Evolutionary conservation across 2,888 invertebrate genomes (phyloP).

Genomic region (Ametastegia equiseti): DNA sequence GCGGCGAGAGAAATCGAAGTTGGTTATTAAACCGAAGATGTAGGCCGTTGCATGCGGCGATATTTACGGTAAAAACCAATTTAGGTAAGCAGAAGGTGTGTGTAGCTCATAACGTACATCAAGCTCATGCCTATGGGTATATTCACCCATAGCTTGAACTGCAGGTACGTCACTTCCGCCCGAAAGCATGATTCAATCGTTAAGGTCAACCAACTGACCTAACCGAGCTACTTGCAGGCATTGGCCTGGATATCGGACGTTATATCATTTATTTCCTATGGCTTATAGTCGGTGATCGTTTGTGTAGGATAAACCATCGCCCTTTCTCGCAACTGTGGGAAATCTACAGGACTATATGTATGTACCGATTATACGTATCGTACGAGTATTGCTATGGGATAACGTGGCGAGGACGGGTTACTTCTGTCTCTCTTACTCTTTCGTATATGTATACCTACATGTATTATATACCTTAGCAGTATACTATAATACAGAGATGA

Average conservation of each 20-base stretch:
- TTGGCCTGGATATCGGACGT: slow-evolving; percentile 40
- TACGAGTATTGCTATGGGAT: background rate
- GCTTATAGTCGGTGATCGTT: background rate
- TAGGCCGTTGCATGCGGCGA: slow-evolving; percentile 43
- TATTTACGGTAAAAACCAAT: slow-evolving; percentile 46
- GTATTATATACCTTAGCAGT: too few relatives aligned
- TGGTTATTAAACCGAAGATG: slow-evolving; percentile 43
- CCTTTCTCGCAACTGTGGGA: slow-evolving; percentile 43
- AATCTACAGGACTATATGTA: background rate
- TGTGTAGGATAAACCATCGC: slow-evolving; percentile 34
- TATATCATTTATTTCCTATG: slow-evolving; percentile 37
- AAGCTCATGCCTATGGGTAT: background rate
- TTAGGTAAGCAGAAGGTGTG: slow-evolving; percentile 42
- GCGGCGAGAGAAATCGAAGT: slow-evolving; percentile 46
- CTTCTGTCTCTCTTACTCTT: background rate
- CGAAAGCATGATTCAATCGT: slow-evolving; percentile 41
- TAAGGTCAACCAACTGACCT: slow-evolving; percentile 41
- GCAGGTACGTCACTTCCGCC: slow-evolving; percentile 34
- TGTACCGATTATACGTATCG: too few relatives aligned
- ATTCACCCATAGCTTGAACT: background rate
- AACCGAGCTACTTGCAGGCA: slow-evolving; percentile 42
- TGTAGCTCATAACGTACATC: slow-evolving; percentile 26
- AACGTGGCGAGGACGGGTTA: slow-evolving; percentile 31
- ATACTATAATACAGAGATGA: slow-evolving; percentile 30
- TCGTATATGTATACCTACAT: background rate